phyloP scores from a whole-genome alignment of 2,113 vertebrate species.

The Sterrhoptilus dennistouni region DNA sequence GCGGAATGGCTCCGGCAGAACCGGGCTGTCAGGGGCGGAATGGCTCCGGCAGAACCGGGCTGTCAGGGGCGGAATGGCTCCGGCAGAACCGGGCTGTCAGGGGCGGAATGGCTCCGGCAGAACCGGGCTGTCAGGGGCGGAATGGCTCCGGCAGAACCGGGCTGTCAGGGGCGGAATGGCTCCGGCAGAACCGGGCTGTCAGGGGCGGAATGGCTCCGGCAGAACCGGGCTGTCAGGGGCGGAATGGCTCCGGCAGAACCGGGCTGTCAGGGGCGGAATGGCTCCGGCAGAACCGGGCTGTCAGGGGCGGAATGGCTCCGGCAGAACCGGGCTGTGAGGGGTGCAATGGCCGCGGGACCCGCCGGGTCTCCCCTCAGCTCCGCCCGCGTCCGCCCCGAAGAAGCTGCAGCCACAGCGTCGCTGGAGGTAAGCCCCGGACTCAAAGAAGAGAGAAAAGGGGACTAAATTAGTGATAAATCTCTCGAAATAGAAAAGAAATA shows the following conservation, averaged over 20 bases:
- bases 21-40: not conserved
- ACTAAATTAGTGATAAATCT: not conserved
- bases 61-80: not conserved
- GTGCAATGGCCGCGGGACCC: not conserved
- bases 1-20: too few relatives aligned
- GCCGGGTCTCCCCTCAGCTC: not conserved
- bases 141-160: too few relatives aligned
- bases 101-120: not conserved
- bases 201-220: too few relatives aligned
- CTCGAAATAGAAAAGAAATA: not conserved
- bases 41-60: too few relatives aligned
- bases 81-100: too few relatives aligned
- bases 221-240: too few relatives aligned
- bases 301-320: not conserved
- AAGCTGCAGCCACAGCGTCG: fast-evolving
- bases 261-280: too few relatives aligned
- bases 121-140: too few relatives aligned
- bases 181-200: too few relatives aligned
- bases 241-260: too few relatives aligned
- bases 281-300: not conserved
- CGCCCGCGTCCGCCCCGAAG: too few relatives aligned
- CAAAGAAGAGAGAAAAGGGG: fast-evolving
- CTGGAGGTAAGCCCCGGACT: not conserved
- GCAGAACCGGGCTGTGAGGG: not conserved
- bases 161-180: too few relatives aligned